Evolutionary conservation across 2,113 vertebrate species (phyloP), one percentile per base, ranked within the genome.

Genomic region (Gallinago media): DNA sequence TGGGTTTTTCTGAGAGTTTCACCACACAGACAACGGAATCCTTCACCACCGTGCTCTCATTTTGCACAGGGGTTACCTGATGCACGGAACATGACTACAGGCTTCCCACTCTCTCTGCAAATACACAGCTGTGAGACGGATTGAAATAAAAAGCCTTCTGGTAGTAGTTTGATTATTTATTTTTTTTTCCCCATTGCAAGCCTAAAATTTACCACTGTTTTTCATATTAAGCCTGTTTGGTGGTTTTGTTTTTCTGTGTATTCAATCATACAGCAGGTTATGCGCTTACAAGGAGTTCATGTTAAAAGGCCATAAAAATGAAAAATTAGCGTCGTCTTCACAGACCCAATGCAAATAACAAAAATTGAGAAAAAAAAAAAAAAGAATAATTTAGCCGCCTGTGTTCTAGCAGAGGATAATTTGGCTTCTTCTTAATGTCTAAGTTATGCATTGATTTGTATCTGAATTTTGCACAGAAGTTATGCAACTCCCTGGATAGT

Each of bases 381-480:
- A 65, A 63, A 73, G 81, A 91, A 90, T 91, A 66, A 93, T 96
- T 94, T 95, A 94, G 29, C 40, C 5, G 44, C 77, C 58, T 76
- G 62, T 14, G 49, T 83, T 83, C 82, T 77, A 93, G 52, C 63
- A 74, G 86, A 86, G 86, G 86, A 65, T 89, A 84, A 68, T 91
- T 95, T 96, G 91, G 91, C 77, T 90, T 78, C 89, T 87, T 88
- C 76, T 83, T 54, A 42, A 68, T 84, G 80, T 54, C 36, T 49
- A 82, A 86, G 31, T 17, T 71, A 52, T 66, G 83, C 93, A 96
- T 46, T 56, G 85, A 94, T 96, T 97, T 91, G 78, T 90, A 92
- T 96, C 81, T 85, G 93, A 94, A 55, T 94, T 95, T 93, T 75
- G 92, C 95, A 96, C 96, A 95, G 96, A 95, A 97, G 95, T 97